Evolutionary conservation across 1,140 invertebrate species (phyloP).

Genomic region (Tetragnatha versicolor): DNA sequence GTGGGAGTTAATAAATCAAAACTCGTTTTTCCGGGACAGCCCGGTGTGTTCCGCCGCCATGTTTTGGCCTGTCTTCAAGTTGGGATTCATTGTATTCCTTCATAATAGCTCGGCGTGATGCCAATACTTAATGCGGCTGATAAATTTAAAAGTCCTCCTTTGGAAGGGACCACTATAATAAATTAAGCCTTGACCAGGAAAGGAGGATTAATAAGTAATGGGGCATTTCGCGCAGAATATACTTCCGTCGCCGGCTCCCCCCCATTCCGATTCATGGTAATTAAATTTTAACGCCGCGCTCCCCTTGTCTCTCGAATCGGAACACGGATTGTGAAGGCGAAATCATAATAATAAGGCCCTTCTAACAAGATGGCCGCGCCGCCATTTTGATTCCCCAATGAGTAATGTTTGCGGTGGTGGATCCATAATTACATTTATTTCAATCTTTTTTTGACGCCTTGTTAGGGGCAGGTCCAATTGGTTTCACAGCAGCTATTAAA

Average conservation of each 20-base stretch:
- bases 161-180: conserved; percentile 48
- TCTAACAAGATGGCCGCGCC: conserved; percentile 24
- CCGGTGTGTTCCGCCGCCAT: not conserved
- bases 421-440: conserved; percentile 56
- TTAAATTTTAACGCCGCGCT: conserved; percentile 52
- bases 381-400: conserved; percentile 52
- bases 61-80: conserved; percentile 53
- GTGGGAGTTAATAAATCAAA: conserved; percentile 53
- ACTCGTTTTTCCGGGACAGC: conserved; percentile 21
- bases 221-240: conserved; percentile 46
- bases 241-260: conserved; percentile 43
- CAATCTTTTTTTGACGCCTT: conserved; percentile 55
- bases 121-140: conserved; percentile 52
- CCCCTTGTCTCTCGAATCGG: conserved; percentile 24
- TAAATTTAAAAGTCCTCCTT: conserved; percentile 51
- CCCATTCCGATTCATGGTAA: conserved; percentile 42
- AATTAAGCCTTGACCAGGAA: conserved; percentile 34
- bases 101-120: conserved; percentile 52
- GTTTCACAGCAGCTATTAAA: conserved; percentile 47
- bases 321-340: conserved; percentile 15
- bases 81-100: conserved; percentile 50
- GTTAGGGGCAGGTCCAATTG: conserved; percentile 52
- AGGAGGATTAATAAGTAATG: conserved; percentile 50
- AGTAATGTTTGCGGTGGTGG: conserved; percentile 52
- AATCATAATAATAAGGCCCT: conserved; percentile 24